A percentile compares a stretch with the other conserved stretches of the same genome.
These are phyloP conservation scores for Podarcis lilfordi DNA, from an alignment of 2,797 vertebrate genomes.

Conservation along the genomic window DNA sequence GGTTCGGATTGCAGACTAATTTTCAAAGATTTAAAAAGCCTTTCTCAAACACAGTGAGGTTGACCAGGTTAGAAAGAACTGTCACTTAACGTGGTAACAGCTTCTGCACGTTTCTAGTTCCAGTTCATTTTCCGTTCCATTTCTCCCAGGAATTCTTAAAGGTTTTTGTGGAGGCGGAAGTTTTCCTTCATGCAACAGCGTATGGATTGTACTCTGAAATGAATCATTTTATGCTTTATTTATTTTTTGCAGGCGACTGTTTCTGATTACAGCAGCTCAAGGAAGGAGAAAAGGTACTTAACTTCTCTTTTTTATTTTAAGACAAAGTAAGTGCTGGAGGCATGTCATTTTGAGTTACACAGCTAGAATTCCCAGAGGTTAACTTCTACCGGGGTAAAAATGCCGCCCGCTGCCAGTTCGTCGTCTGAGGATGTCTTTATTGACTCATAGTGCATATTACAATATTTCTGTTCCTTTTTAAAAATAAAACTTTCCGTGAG, in stretches of 20 bases:
- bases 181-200: background rate
- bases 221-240: background rate
- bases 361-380: background rate
- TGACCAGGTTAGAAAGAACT: background rate
- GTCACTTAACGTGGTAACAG: too few species aligned
- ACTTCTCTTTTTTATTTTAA: slow-evolving; percentile 29
- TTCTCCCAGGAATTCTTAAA: slow-evolving; percentile 7
- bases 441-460: slow-evolving; percentile 13
- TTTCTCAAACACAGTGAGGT: background rate
- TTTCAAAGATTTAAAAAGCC: background rate
- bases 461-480: slow-evolving; percentile 25
- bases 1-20: too few species aligned
- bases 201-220: too few species aligned
- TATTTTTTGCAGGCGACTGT: background rate
- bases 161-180: background rate
- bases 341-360: slow-evolving; percentile 30
- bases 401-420: slow-evolving; percentile 19
- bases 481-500: slow-evolving; percentile 32
- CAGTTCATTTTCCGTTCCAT: slow-evolving; percentile 22
- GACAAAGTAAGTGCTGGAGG: background rate
- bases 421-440: slow-evolving; percentile 22
- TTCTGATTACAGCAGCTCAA: slow-evolving; percentile 26
- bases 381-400: slow-evolving; percentile 30
- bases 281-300: slow-evolving; percentile 4
- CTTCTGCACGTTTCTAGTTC: slow-evolving; percentile 4